These are phyloP conservation scores for Enhydra lutris DNA, from an alignment of 2,113 vertebrate species.

Conservation along the genomic window DNA sequence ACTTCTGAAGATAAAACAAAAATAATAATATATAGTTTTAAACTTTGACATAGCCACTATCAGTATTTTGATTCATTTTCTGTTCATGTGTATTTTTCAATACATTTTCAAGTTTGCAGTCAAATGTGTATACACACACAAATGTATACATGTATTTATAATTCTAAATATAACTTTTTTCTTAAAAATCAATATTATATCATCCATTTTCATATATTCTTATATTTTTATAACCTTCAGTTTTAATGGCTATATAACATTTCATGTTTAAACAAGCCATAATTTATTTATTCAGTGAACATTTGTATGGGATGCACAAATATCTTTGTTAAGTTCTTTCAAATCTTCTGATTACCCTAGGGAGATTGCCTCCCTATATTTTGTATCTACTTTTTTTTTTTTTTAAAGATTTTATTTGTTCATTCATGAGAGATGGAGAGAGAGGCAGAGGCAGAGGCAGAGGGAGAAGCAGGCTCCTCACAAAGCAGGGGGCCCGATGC, in stretches of 20 bases:
- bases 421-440: no score
- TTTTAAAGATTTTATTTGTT: no score
- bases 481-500: no score
- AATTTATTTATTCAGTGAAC: not conserved
- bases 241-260: not conserved
- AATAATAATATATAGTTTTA: not conserved
- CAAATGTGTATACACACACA: not conserved
- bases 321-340: not conserved
- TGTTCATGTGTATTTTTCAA: not conserved
- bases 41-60: not conserved
- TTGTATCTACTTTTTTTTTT: not conserved
- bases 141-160: not conserved
- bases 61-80: not conserved
- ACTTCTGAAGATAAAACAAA: not conserved
- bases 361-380: not conserved
- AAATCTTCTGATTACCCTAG: not conserved
- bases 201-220: not conserved
- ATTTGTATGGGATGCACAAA: not conserved
- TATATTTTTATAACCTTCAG: not conserved
- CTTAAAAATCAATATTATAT: not conserved
- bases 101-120: not conserved
- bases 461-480: not conserved
- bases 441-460: no score
- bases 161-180: not conserved
- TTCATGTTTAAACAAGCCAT: not conserved